Percentiles rank a stretch among this genome's conserved stretches.
These are phyloP conservation scores for Cricetomys ansorgei DNA, from an alignment of 2,113 vertebrate species.

Conservation along the genomic window DNA sequence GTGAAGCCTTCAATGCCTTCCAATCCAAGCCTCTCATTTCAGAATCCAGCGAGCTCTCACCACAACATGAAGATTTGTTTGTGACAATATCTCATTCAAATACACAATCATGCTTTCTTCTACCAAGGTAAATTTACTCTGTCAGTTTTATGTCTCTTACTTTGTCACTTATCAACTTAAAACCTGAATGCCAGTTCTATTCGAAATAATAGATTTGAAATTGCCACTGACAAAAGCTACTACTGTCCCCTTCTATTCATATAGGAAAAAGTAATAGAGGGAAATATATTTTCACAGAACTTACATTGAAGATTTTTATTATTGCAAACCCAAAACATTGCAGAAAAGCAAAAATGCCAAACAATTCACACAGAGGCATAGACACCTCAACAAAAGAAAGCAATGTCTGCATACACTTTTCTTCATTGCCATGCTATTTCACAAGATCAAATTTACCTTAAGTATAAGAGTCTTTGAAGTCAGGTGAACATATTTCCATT, in stretches of 20 bases:
- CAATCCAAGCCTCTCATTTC: neutral
- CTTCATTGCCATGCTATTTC: neutral
- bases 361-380: neutral
- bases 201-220: constrained; percentile 58
- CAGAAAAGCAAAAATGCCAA: constrained; percentile 27
- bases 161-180: constrained; percentile 18
- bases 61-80: neutral
- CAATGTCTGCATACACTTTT: neutral
- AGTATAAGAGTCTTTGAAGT: neutral
- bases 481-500: neutral
- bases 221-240: neutral
- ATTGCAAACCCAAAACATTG: neutral
- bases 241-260: constrained; percentile 32
- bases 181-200: constrained; percentile 32
- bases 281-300: neutral
- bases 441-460: neutral
- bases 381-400: neutral
- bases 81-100: neutral
- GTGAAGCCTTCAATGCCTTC: neutral
- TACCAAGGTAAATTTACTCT: neutral
- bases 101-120: neutral
- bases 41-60: neutral
- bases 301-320: neutral
- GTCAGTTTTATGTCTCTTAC: constrained; percentile 49
- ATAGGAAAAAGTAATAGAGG: constrained; percentile 11